These are phyloP conservation scores for Rhamphomyia laevipes DNA, from an alignment of 2,888 invertebrate species.

Conservation along the genomic window DNA sequence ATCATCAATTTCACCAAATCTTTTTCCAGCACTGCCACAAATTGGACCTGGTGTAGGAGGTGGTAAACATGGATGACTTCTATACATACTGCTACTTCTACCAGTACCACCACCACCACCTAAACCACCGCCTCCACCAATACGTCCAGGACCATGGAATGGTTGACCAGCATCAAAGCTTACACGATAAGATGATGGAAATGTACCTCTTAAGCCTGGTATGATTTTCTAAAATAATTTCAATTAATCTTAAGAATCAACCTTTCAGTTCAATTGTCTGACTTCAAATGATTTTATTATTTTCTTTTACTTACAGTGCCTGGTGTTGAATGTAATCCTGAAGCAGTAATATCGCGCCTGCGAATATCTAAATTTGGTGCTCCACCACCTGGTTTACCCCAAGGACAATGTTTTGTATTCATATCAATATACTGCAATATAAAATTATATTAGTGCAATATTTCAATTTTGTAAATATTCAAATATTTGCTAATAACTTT, in stretches of 20 bases:
- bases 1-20: constrained; percentile 12
- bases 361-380: constrained; percentile 56
- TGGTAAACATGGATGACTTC: neutral
- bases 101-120: neutral
- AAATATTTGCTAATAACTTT: neutral
- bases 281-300: constrained; percentile 1
- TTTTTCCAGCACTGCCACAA: constrained; percentile 9
- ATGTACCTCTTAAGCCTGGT: neutral
- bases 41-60: neutral
- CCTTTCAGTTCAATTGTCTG: too few relatives aligned
- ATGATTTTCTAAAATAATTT: neutral
- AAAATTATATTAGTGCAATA: neutral
- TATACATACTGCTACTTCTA: neutral
- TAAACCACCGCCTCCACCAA: neutral
- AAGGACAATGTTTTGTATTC: constrained; percentile 63
- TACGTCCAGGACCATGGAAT: neutral
- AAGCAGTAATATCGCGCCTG: constrained; percentile 53
- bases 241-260: neutral
- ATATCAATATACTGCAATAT: constrained; percentile 45
- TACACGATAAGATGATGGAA: neutral
- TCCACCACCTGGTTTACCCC: constrained; percentile 65
- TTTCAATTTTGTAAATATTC: neutral
- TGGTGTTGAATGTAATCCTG: constrained; percentile 53
- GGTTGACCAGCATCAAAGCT: neutral
- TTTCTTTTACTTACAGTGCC: constrained; percentile 39